phyloP scores from a whole-genome alignment of 1,140 invertebrate species.

The Trypoxylus dichotomus region DNA sequence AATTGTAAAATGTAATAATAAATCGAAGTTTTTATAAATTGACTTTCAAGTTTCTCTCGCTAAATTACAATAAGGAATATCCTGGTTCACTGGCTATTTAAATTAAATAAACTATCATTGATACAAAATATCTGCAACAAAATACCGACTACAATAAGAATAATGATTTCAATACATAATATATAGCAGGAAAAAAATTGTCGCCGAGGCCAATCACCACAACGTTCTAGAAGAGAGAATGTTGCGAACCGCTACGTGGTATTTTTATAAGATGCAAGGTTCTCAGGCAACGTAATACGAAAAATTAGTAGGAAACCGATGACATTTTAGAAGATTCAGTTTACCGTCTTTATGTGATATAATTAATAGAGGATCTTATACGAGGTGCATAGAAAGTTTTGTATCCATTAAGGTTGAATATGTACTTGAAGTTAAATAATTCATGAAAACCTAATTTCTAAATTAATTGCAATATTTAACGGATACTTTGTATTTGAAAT shows the following conservation, averaged over 20 bases:
- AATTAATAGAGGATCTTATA: no score
- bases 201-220: constrained; percentile 9
- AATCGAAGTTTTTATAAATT: no score
- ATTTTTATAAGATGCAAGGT: constrained; percentile 9
- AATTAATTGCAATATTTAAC: no score
- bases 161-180: constrained; percentile 1
- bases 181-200: neutral
- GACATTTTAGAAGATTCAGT: neutral
- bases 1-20: no score
- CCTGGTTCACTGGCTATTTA: neutral
- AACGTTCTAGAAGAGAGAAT: neutral
- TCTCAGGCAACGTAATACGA: constrained; percentile 16
- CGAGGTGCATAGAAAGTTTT: no score
- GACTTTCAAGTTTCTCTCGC: no score
- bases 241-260: neutral
- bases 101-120: neutral
- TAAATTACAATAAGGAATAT: neutral
- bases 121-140: constrained; percentile 1
- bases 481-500: no score
- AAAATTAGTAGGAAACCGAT: constrained; percentile 3
- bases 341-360: neutral
- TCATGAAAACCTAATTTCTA: no score
- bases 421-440: no score
- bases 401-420: no score
- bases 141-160: constrained; percentile 12